Conservation (phyloP, 2,888 invertebrate genomes). For the Cylloceria caligata region DNA sequence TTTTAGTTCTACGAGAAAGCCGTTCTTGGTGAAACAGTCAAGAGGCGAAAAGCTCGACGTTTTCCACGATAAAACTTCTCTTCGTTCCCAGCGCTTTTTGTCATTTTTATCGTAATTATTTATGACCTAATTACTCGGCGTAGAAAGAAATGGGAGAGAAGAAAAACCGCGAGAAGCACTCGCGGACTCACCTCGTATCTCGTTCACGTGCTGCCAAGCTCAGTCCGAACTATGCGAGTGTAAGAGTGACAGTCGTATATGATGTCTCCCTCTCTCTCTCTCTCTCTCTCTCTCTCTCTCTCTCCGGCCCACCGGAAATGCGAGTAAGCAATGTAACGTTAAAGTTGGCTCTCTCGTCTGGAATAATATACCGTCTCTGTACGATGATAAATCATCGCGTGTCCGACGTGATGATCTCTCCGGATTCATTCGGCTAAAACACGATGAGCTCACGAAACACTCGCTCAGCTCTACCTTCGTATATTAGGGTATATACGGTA, state of each 20-base stretch:
- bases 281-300: too few species aligned
- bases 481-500: conserved; percentile 14
- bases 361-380: conserved; percentile 30
- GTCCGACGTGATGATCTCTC: conserved; percentile 61
- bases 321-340: too few species aligned
- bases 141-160: conserved; percentile 9
- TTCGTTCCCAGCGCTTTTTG: conserved; percentile 73
- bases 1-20: neutral
- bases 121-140: conserved; percentile 80
- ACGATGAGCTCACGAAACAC: conserved; percentile 52
- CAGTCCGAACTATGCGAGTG: too few species aligned
- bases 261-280: too few species aligned
- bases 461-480: conserved; percentile 15
- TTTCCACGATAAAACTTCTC: conserved; percentile 77
- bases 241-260: too few species aligned
- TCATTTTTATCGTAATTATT: conserved; percentile 84
- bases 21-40: neutral
- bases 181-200: neutral
- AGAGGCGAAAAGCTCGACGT: conserved; percentile 20
- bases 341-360: conserved; percentile 4
- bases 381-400: conserved; percentile 64
- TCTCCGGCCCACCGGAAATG: too few species aligned
- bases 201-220: too few species aligned
- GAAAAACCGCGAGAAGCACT: conserved; percentile 5
- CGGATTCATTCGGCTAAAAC: conserved; percentile 48